Evolutionary conservation across 2,113 vertebrate genomes (phyloP).

Genomic region (Platanista minor): DNA sequence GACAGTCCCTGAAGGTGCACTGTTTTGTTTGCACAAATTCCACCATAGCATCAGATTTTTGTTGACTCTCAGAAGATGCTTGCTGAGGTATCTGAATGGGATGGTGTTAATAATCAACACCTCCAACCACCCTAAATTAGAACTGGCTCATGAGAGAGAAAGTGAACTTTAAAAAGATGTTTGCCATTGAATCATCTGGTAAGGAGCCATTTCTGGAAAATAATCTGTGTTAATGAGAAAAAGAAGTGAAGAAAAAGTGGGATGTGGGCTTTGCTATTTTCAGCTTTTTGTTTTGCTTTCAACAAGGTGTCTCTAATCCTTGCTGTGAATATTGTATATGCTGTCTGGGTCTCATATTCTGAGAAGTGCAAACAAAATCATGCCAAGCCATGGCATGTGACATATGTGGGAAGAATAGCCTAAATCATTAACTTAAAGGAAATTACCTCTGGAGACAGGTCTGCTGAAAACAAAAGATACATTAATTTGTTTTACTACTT

Average conservation of each 20-base stretch:
- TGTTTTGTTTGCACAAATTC: not conserved
- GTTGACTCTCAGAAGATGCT: not conserved
- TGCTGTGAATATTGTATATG: not conserved
- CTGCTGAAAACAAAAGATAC: not conserved
- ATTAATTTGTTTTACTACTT: not conserved
- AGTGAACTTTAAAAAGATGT: constrained; percentile 41
- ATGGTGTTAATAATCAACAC: not conserved
- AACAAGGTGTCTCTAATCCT: constrained; percentile 30
- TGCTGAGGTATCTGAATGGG: not conserved
- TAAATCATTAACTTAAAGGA: not conserved
- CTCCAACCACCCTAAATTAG: constrained; percentile 11
- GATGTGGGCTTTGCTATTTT: constrained; percentile 38
- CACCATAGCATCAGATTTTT: not conserved
- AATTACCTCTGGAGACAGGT: not conserved
- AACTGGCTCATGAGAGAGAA: not conserved
- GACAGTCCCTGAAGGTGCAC: not conserved
- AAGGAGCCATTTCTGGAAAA: constrained; percentile 20
- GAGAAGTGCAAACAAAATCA: not conserved
- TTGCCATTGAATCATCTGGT: not conserved
- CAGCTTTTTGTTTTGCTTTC: constrained; percentile 36
- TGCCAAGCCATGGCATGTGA: not conserved
- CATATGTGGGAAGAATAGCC: not conserved
- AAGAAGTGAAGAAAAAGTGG: not conserved
- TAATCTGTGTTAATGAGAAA: constrained; percentile 73
- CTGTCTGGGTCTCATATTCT: not conserved